Conservation (phyloP, 92 coral and sea anemone genomes). For the Plumapathes pennacea region DNA sequence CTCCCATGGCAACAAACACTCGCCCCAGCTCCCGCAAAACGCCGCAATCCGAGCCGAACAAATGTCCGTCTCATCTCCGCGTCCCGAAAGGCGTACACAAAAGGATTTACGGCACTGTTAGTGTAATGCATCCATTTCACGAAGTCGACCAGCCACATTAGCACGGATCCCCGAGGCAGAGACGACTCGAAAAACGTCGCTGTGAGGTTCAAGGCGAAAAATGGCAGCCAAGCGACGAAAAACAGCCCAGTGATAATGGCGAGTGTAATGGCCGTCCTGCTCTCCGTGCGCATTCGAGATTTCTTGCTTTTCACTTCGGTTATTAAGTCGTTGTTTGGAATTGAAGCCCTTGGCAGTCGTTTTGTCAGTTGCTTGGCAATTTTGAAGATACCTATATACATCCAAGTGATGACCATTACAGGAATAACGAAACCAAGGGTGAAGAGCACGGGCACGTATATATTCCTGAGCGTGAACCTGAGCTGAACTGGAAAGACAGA, state of each 20-base stretch:
- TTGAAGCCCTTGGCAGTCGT: conserved; percentile 6
- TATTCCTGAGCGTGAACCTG: conserved; percentile 19
- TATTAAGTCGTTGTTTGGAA: neutral
- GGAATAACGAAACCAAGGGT: conserved; percentile 52
- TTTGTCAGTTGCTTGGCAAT: conserved; percentile 50
- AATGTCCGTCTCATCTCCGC: conserved; percentile 61
- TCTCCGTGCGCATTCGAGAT: conserved; percentile 38
- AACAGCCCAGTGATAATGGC: conserved; percentile 55
- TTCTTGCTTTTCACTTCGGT: conserved; percentile 2
- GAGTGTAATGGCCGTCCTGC: conserved; percentile 54
- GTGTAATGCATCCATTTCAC: conserved; percentile 93
- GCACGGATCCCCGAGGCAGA: conserved; percentile 29
- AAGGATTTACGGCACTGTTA: conserved; percentile 86
- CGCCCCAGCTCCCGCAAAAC: conserved; percentile 15
- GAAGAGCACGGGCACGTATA: conserved; percentile 37
- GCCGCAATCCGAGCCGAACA: conserved; percentile 19
- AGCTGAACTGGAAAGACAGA: conserved; percentile 45
- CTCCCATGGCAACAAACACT: too few relatives aligned
- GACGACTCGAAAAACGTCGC: conserved; percentile 49
- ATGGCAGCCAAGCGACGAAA: conserved; percentile 73
- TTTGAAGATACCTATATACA: conserved; percentile 53
- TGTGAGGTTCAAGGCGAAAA: conserved; percentile 42
- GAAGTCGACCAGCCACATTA: conserved; percentile 47
- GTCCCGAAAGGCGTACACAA: conserved; percentile 76
- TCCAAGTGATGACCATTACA: conserved; percentile 24